A percentile compares a stretch with the other conserved stretches of the same genome.
Evolutionary conservation across 2,888 invertebrate genomes (phyloP).

Genomic region (Metopia argyrocephala): DNA sequence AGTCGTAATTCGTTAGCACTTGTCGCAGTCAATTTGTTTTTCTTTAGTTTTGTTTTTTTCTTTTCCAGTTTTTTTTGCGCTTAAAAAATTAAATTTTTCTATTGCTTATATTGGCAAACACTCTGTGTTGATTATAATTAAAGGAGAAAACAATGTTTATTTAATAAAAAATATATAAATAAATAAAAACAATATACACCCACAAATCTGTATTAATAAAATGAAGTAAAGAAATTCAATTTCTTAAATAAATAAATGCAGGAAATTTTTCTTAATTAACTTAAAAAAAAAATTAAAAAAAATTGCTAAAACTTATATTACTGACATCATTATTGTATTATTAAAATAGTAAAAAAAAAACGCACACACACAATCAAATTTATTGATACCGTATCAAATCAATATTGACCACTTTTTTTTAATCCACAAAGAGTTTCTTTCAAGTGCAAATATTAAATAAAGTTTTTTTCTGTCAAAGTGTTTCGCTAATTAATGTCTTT

Average conservation of each 20-base stretch:
- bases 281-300: too few species aligned
- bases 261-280: not conserved
- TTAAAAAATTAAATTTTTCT: not conserved
- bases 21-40: constrained; percentile 19
- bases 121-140: constrained; percentile 11
- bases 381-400: not conserved
- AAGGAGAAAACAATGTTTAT: not conserved
- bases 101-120: constrained; percentile 28
- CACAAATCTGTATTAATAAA: not conserved
- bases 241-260: not conserved
- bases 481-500: not conserved
- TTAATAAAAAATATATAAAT: constrained; percentile 1
- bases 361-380: not conserved
- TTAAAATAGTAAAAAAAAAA: not conserved
- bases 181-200: not conserved
- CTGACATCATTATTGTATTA: not conserved
- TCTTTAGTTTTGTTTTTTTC: not conserved
- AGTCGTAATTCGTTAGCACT: constrained; percentile 25
- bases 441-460: not conserved
- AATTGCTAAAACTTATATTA: not conserved
- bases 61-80: not conserved
- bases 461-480: not conserved
- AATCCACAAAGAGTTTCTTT: constrained; percentile 15
- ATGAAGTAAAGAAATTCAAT: not conserved
- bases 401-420: not conserved